Evolutionary conservation across 2,797 vertebrate genomes (phyloP).

Genomic region (Gymnopithys bicolor): DNA sequence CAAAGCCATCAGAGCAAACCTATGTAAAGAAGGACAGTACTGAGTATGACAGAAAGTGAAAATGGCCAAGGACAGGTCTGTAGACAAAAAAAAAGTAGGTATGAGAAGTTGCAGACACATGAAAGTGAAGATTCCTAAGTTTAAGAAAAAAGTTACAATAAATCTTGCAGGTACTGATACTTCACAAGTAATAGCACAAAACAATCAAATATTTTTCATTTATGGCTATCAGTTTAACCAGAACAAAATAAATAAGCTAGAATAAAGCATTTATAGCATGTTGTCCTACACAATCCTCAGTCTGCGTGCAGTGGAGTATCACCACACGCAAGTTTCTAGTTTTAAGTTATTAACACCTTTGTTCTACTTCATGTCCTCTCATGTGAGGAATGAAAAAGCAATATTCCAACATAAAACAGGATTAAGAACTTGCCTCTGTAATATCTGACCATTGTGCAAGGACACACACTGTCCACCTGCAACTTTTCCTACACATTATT

Average conservation of each 20-base stretch:
- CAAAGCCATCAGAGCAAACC: background rate
- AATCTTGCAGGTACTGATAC: background rate
- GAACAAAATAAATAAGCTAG: background rate
- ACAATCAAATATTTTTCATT: background rate
- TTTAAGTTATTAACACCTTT: background rate
- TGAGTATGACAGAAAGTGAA: background rate
- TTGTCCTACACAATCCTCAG: background rate
- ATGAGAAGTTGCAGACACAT: background rate
- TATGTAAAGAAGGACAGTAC: background rate
- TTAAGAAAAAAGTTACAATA: background rate
- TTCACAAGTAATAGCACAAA: background rate
- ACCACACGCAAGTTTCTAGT: fast-evolving
- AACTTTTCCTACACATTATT: background rate
- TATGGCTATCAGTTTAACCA: background rate
- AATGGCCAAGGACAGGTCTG: background rate
- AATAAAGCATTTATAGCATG: background rate
- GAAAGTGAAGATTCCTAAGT: background rate
- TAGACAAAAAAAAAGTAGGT: background rate
- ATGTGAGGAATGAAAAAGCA: background rate
- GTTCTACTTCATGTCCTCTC: background rate
- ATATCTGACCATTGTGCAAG: background rate
- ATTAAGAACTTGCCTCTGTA: background rate
- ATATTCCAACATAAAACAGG: background rate
- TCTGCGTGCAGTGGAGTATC: background rate
- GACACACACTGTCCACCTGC: background rate